Evolutionary conservation across 2,113 vertebrate species (phyloP).

Genomic region (Paraplagusia blochii): DNA sequence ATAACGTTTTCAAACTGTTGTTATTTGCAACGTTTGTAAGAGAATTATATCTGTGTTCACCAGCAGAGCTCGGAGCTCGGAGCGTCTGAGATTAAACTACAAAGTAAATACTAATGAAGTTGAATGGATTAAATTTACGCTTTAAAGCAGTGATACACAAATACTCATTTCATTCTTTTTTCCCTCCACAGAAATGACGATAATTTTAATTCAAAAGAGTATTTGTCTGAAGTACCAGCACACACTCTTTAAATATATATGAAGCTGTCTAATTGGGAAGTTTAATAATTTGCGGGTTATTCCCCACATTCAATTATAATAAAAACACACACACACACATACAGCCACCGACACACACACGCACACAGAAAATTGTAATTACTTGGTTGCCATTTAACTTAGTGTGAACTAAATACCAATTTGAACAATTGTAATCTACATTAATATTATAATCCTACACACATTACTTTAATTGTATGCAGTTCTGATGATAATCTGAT

Average conservation of each 20-base stretch:
- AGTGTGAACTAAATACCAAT: background rate
- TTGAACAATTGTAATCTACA: too few relatives aligned
- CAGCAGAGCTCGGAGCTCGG: background rate
- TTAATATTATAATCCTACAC: background rate
- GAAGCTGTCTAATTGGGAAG: background rate
- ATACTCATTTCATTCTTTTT: background rate
- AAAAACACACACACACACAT: background rate
- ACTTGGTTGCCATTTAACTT: background rate
- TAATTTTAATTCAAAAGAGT: background rate
- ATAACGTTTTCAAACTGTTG: constrained; percentile 4
- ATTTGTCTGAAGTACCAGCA: background rate
- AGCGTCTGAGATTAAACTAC: background rate
- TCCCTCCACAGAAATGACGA: background rate
- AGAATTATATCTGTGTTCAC: background rate
- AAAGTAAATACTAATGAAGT: background rate
- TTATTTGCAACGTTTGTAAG: background rate
- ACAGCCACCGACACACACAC: background rate
- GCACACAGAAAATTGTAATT: background rate
- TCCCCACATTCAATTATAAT: background rate
- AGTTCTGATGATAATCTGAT: too few relatives aligned
- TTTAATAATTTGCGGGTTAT: background rate
- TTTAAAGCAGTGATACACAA: background rate
- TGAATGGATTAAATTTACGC: background rate
- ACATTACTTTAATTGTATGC: background rate
- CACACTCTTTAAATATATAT: background rate